Percentiles rank a stretch among this genome's conserved stretches.
These are phyloP conservation scores for Enteromius fasciolatus DNA, from an alignment of 2,797 vertebrate genomes.

Conservation along the genomic window DNA sequence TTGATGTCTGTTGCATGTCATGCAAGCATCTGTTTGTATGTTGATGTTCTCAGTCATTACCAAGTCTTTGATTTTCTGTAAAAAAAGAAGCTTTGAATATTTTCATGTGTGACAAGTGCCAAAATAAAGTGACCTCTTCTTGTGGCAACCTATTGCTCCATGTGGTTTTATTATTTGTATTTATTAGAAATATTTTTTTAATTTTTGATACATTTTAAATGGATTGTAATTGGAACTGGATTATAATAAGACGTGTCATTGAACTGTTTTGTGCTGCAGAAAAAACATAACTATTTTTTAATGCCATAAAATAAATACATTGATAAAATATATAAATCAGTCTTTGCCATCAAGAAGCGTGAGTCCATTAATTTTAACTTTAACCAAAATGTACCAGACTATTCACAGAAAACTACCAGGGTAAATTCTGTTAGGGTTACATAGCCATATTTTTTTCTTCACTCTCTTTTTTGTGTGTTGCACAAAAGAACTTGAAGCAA, in stretches of 20 bases:
- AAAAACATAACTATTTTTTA: neutral
- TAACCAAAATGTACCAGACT: neutral
- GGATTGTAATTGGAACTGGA: neutral
- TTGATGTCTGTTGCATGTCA: slow-evolving; percentile 58
- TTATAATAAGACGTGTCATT: neutral
- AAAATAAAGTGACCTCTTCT: slow-evolving; percentile 65
- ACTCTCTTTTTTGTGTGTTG: neutral
- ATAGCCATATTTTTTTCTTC: neutral
- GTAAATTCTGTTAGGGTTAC: neutral
- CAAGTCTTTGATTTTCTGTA: slow-evolving; percentile 57
- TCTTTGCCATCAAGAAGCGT: neutral
- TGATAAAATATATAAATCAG: neutral
- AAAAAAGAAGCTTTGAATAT: slow-evolving; percentile 57
- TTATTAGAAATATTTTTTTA: neutral
- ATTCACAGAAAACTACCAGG: neutral
- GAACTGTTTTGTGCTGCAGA: neutral
- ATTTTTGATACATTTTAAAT: neutral
- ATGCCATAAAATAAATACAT: neutral
- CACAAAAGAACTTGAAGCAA: neutral
- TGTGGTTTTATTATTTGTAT: neutral
- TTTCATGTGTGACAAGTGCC: slow-evolving; percentile 63
- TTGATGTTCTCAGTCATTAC: slow-evolving; percentile 53
- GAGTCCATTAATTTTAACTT: neutral
- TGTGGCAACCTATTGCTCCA: slow-evolving; percentile 47
- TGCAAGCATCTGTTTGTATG: slow-evolving; percentile 56